These are phyloP conservation scores for Philopotamus ludificatus DNA, from an alignment of 1,140 invertebrate species.

Conservation along the genomic window DNA sequence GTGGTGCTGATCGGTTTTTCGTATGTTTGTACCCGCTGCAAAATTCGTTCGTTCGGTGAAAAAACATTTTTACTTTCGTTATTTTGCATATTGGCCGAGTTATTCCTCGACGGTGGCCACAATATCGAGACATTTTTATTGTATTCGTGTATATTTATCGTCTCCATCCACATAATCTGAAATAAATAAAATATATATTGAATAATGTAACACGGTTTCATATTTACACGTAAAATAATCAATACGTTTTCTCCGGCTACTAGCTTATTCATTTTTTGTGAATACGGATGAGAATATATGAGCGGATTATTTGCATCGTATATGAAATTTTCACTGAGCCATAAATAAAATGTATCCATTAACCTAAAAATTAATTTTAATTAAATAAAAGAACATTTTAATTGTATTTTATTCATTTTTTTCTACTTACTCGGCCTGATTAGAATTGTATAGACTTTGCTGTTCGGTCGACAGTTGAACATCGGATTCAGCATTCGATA, in stretches of 20 bases:
- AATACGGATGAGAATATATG: slow-evolving; percentile 17
- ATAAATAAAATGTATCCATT: slow-evolving; percentile 30
- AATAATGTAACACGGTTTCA: background rate
- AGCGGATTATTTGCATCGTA: slow-evolving; percentile 9
- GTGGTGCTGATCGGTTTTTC: slow-evolving; percentile 20
- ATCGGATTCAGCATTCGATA: too few relatives aligned
- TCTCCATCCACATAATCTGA: slow-evolving; percentile 34
- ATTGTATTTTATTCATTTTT: background rate
- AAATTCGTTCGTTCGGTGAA: slow-evolving; percentile 19
- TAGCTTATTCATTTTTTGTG: slow-evolving; percentile 21
- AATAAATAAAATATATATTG: slow-evolving; percentile 8
- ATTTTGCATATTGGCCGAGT: background rate
- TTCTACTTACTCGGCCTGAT: slow-evolving; percentile 30
- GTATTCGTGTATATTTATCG: slow-evolving; percentile 19
- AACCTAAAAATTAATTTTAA: slow-evolving; percentile 25
- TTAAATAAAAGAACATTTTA: background rate
- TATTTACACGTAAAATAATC: background rate
- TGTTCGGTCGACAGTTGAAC: too few relatives aligned
- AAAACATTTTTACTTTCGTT: slow-evolving; percentile 9
- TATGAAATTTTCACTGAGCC: slow-evolving; percentile 32
- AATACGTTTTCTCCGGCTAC: slow-evolving; percentile 32
- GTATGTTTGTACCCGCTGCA: slow-evolving; percentile 29
- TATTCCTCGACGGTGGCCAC: slow-evolving; percentile 4
- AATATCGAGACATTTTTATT: background rate
- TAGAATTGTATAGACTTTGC: slow-evolving; percentile 22